A percentile compares a stretch with the other conserved stretches of the same genome.
Conservation (phyloP, 2,113 vertebrate species). For the Anoplopoma fimbria region DNA sequence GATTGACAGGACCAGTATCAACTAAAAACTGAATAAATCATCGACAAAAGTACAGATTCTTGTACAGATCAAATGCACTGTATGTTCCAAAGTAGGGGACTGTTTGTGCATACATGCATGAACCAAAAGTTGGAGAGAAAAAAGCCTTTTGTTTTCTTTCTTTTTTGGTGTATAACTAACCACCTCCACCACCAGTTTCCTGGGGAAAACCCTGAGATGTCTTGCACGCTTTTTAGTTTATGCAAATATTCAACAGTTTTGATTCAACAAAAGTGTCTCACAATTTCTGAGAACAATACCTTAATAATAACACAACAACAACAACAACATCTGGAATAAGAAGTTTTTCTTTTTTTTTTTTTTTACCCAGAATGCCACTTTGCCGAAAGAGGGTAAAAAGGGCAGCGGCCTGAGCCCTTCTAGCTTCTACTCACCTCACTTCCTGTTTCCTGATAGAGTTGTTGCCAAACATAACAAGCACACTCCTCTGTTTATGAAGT, state of each 20-base stretch:
- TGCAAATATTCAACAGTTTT: neutral
- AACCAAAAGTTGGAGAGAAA: neutral
- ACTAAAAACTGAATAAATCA: too few species aligned
- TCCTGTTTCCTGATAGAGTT: conserved; percentile 58
- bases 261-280: too few species aligned
- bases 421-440: conserved; percentile 28
- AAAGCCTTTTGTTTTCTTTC: neutral
- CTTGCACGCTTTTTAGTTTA: neutral
- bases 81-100: neutral
- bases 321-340: neutral
- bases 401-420: neutral
- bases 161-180: neutral
- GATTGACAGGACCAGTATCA: neutral
- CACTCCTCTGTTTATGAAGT: conserved; percentile 43
- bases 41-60: neutral
- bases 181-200: conserved; percentile 39
- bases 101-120: neutral
- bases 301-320: neutral
- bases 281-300: neutral
- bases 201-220: conserved; percentile 35
- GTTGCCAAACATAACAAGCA: conserved; percentile 61
- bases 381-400: neutral
- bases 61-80: too few species aligned
- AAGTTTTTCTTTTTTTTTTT: neutral
- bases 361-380: neutral